These are phyloP conservation scores for Drosophila rhopaloa DNA, from an alignment of 1,140 invertebrate species.

Conservation along the genomic window DNA sequence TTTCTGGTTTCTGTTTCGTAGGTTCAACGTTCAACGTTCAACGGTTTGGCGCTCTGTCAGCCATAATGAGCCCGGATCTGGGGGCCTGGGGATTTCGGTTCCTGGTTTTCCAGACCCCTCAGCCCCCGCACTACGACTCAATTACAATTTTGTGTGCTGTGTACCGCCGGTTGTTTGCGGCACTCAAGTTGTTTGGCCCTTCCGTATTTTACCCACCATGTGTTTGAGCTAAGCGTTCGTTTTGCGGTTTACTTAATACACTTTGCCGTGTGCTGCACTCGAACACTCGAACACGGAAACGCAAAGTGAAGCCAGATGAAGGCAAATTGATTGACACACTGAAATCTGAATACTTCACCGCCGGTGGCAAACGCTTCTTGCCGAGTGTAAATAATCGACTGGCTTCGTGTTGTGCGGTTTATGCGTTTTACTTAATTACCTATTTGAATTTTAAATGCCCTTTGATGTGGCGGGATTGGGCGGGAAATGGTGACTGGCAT, in stretches of 20 bases:
- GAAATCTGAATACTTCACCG: constrained; percentile 23
- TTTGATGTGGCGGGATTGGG: constrained; percentile 67
- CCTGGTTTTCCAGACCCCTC: constrained; percentile 1
- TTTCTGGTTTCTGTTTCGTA: constrained; percentile 14
- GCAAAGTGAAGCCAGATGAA: constrained; percentile 39
- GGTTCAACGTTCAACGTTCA: constrained; percentile 55
- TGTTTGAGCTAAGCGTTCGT: constrained; percentile 70
- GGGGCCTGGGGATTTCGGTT: background rate
- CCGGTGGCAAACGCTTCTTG: background rate
- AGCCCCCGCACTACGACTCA: constrained; percentile 44
- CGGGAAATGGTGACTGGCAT: constrained; percentile 16
- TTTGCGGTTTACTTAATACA: constrained; percentile 81
- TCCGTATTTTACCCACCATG: constrained; percentile 30
- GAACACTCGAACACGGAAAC: constrained; percentile 34
- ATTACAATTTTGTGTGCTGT: constrained; percentile 68
- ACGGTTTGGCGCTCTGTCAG: constrained; percentile 17
- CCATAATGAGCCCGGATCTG: constrained; percentile 46
- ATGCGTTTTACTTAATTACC: constrained; percentile 83
- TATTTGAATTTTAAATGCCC: constrained; percentile 77
- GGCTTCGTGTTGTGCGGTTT: constrained; percentile 64
- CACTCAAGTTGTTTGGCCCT: constrained; percentile 50
- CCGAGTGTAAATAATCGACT: constrained; percentile 75
- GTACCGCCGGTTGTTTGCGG: constrained; percentile 39
- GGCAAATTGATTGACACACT: constrained; percentile 64
- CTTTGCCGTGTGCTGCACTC: constrained; percentile 64